Conservation (phyloP, 2,113 vertebrate genomes). For the Psittacus erithacus region DNA sequence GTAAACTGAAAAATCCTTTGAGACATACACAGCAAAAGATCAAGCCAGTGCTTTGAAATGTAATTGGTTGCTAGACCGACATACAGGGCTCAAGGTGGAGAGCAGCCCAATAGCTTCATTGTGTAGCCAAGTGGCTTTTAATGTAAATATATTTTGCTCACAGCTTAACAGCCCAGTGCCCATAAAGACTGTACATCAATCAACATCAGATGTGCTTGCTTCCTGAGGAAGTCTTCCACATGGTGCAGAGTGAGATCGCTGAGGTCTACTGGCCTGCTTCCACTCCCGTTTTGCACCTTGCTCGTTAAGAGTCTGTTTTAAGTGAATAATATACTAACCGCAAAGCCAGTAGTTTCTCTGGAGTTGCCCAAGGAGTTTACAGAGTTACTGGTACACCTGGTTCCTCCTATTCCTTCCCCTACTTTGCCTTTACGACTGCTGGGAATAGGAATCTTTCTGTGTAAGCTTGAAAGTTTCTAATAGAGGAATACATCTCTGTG, state of each 20-base stretch:
- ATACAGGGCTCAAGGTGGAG: background rate
- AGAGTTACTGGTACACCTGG: background rate
- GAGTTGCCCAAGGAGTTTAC: background rate
- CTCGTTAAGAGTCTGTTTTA: background rate
- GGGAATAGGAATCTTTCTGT: background rate
- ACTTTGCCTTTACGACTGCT: background rate
- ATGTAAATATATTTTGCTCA: background rate
- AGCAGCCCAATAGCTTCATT: background rate
- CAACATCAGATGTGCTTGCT: background rate
- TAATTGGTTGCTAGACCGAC: background rate
- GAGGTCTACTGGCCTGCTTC: background rate
- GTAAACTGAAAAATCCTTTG: conserved; percentile 35
- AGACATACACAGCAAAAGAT: background rate
- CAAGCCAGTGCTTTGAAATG: background rate
- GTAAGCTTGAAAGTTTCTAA: background rate
- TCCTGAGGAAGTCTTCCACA: background rate
- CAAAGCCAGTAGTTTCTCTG: background rate
- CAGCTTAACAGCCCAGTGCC: background rate
- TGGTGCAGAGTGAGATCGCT: background rate
- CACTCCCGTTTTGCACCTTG: background rate
- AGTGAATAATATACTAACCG: background rate
- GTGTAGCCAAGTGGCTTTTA: background rate
- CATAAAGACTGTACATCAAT: background rate
- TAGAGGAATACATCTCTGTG: background rate
- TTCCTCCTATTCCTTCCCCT: background rate